phyloP scores from a whole-genome alignment of 2,888 invertebrate species.

The Conomelus anceps region DNA sequence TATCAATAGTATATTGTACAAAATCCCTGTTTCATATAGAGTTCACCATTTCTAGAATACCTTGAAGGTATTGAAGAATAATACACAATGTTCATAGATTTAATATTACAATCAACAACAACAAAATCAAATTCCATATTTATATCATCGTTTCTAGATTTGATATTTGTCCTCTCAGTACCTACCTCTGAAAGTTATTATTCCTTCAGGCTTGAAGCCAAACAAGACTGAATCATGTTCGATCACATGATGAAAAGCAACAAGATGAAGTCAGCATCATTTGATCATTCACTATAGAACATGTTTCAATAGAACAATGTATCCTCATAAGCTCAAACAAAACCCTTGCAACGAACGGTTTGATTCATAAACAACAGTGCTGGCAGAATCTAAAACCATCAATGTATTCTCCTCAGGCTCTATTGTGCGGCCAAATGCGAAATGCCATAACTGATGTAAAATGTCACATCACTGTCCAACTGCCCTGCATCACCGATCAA shows the following conservation, averaged over 20 bases:
- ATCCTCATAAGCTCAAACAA: not conserved
- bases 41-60: not conserved
- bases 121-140: not conserved
- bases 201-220: not conserved
- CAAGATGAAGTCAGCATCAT: not conserved
- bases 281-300: too few relatives aligned
- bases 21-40: not conserved
- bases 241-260: not conserved
- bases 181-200: not conserved
- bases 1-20: not conserved
- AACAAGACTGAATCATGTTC: not conserved
- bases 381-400: not conserved
- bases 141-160: not conserved
- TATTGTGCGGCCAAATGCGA: not conserved
- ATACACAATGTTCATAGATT: not conserved
- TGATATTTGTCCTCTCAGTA: too few relatives aligned
- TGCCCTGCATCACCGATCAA: not conserved
- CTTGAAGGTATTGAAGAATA: not conserved
- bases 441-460: not conserved
- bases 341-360: not conserved
- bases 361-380: not conserved
- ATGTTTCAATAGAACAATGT: not conserved
- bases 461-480: not conserved
- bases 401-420: not conserved
- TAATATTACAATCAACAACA: not conserved